Evolutionary conservation across 2,888 invertebrate species (phyloP).

Genomic region (Athalia circularis): DNA sequence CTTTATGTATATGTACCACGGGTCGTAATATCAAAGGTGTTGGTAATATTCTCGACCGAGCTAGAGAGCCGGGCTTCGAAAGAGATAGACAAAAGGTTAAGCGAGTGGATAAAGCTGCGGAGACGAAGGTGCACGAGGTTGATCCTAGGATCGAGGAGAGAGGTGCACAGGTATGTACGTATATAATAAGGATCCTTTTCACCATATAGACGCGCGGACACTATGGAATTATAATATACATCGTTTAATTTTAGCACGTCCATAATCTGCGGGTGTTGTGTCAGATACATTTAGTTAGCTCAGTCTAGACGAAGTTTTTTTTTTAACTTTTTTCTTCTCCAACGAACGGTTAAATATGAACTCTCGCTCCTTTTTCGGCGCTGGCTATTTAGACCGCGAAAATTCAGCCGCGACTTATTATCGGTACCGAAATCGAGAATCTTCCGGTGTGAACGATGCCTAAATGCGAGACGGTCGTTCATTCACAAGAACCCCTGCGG

Average conservation of each 20-base stretch:
- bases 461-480: slow-evolving; percentile 46
- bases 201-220: no score
- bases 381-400: neutral
- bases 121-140: neutral
- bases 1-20: neutral
- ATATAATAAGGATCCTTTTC: neutral
- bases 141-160: slow-evolving; percentile 3
- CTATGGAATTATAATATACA: no score
- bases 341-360: no score
- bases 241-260: no score
- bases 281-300: no score
- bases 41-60: slow-evolving; percentile 4
- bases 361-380: no score
- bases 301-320: no score
- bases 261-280: no score
- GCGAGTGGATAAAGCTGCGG: neutral
- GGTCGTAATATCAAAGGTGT: slow-evolving; percentile 11
- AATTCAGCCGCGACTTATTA: neutral
- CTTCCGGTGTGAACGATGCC: slow-evolving; percentile 34
- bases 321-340: no score
- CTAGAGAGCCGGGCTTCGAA: slow-evolving; percentile 7
- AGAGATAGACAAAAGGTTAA: slow-evolving; percentile 35
- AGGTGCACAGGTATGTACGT: neutral
- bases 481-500: slow-evolving; percentile 53
- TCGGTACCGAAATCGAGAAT: no score